Percentiles rank a stretch among this genome's conserved stretches.
phyloP scores from a whole-genome alignment of 2,113 vertebrate genomes.

The Morone chrysops region DNA sequence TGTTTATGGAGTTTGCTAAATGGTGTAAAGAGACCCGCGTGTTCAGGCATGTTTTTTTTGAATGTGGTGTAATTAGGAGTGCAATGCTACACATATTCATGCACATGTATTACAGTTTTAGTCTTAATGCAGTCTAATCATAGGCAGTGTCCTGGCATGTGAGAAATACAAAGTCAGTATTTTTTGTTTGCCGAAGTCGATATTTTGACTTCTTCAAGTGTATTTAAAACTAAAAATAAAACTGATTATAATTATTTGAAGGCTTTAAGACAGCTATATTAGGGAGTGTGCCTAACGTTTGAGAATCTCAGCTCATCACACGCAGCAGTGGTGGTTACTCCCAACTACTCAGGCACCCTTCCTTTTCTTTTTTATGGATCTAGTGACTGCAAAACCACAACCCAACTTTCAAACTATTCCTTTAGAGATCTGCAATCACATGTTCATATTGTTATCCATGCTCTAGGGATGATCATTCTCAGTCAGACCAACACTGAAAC shows the following conservation, averaged over 20 bases:
- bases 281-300: neutral
- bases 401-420: neutral
- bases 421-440: neutral
- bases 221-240: neutral
- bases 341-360: neutral
- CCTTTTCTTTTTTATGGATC: neutral
- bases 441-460: neutral
- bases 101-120: neutral
- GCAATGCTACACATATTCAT: neutral
- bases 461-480: neutral
- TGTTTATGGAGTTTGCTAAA: slow-evolving; percentile 9
- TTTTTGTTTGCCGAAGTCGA: neutral
- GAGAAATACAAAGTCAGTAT: slow-evolving; percentile 4
- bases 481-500: neutral
- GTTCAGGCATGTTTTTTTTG: slow-evolving; percentile 1
- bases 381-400: neutral
- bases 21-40: slow-evolving; percentile 7
- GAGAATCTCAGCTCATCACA: neutral
- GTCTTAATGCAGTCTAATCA: slow-evolving; percentile 15
- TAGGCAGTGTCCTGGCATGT: neutral
- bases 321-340: neutral
- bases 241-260: slow-evolving; percentile 6
- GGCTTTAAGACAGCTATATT: neutral
- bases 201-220: neutral
- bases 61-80: slow-evolving; percentile 27